phyloP scores from a whole-genome alignment of 2,888 invertebrate genomes.

The Apantesis nais region DNA sequence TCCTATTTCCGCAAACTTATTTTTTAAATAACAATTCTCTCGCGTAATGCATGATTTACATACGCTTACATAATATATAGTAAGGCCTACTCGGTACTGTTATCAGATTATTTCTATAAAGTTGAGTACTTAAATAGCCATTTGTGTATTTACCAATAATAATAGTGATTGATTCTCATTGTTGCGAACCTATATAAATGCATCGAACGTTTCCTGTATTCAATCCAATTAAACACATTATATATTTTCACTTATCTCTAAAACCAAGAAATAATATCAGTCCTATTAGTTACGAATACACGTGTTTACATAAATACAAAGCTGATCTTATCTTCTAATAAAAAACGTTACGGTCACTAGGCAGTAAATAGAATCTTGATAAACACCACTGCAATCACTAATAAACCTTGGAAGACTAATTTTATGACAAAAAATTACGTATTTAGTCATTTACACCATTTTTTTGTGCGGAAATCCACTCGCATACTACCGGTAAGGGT shows the following conservation, averaged over 20 bases:
- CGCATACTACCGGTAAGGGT: too few relatives aligned
- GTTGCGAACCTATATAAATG: neutral
- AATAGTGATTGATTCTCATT: neutral
- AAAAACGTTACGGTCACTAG: neutral
- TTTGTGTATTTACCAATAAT: neutral
- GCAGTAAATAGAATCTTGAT: neutral
- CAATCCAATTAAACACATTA: neutral
- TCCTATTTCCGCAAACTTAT: neutral
- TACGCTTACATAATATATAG: too few relatives aligned
- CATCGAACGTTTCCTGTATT: neutral
- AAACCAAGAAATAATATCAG: too few relatives aligned
- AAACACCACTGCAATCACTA: neutral
- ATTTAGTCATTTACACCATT: neutral
- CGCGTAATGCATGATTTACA: neutral
- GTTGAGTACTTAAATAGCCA: neutral
- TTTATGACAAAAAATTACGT: neutral
- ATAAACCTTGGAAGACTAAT: neutral
- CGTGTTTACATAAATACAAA: neutral
- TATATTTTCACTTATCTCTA: too few relatives aligned
- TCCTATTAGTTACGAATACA: neutral
- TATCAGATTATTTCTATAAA: constrained; percentile 1
- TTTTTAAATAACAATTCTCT: neutral
- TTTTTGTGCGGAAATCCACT: too few relatives aligned
- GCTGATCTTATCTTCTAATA: neutral
- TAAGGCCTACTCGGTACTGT: neutral